A percentile compares a stretch with the other conserved stretches of the same genome.
phyloP scores from a whole-genome alignment of 2,797 vertebrate genomes.

The Parambassis ranga region DNA sequence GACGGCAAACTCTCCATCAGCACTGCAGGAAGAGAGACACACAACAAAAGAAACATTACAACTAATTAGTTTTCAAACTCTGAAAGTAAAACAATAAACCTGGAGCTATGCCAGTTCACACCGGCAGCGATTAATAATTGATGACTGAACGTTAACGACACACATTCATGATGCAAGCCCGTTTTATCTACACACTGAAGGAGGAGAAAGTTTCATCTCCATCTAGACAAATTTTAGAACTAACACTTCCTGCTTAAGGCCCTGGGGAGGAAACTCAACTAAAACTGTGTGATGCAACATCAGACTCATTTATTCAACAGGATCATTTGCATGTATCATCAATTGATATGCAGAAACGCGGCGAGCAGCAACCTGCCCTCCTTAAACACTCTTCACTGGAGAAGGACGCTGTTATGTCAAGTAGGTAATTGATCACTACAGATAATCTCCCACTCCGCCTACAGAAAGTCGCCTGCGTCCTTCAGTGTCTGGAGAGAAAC shows the following conservation, averaged over 20 bases:
- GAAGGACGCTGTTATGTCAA: slow-evolving; percentile 20
- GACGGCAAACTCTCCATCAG: slow-evolving; percentile 89
- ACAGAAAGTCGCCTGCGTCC: background rate
- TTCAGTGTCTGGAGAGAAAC: background rate
- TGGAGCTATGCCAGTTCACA: slow-evolving; percentile 4
- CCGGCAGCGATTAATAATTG: slow-evolving; percentile 40
- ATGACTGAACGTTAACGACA: slow-evolving; percentile 23
- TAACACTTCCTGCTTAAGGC: slow-evolving; percentile 13
- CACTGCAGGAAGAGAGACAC: slow-evolving; percentile 67
- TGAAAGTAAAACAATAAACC: slow-evolving; percentile 33
- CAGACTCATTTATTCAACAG: slow-evolving; percentile 24
- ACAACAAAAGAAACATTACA: background rate
- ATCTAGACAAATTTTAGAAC: slow-evolving; percentile 22
- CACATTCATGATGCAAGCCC: slow-evolving; percentile 41
- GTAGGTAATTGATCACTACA: slow-evolving; percentile 49
- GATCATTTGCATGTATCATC: slow-evolving; percentile 31
- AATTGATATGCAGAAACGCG: slow-evolving; percentile 1
- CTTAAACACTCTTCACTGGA: background rate
- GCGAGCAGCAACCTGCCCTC: slow-evolving; percentile 16
- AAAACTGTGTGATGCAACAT: slow-evolving; percentile 42
- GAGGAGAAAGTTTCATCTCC: slow-evolving; percentile 30
- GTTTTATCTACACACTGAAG: slow-evolving; percentile 14
- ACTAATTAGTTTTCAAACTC: slow-evolving; percentile 14
- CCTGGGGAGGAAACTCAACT: slow-evolving; percentile 33
- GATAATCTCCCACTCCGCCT: slow-evolving; percentile 26